Evolutionary conservation across 2,888 invertebrate genomes (phyloP), one percentile per base, ranked within the genome.

Genomic region (Mactromeris polynyma): DNA sequence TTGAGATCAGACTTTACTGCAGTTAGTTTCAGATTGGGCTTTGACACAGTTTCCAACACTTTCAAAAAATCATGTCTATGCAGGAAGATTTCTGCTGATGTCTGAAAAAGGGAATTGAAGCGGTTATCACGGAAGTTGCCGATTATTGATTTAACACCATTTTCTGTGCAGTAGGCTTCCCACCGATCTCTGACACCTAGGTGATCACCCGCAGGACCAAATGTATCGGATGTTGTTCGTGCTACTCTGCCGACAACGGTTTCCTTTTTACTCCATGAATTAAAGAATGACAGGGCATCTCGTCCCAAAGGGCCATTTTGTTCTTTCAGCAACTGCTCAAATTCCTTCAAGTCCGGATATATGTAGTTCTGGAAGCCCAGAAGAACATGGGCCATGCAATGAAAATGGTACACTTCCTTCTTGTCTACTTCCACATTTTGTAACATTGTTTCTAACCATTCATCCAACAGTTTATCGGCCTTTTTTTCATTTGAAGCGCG

Each of bases 161-260:
- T 78, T 38, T n/a, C 83, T 19, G 77, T n/a, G 69, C 93, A 93
- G 69, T 89, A 82, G 1, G 91, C 87, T 58, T 92, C 90, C 93
- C 90, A 93, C 9, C 79, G 42, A 81, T 92, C 89, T 7, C 88
- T 17, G 2, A 89, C 81, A 21, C 90, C 90, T 81, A 81, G 64
- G 54, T 92, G 90, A 7, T 91, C 90, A 1, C 42, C n/a, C n/a
- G n/a, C n/a, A n/a, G n/a, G n/a, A n/a, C n/a, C n/a, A n/a, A n/a
- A n/a, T n/a, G n/a, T n/a, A 14, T 89, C 88, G 4, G 87, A 81
- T 40, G 85, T 77, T 69, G 89, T 92, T 26, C 85, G 7, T 17
- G 77, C 69, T 14, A 79, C 86, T 0, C 90, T 9, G 36, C 83
- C 85, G 17, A 83, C 54, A 33, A 88, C 87, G n/a, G 83, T 84